These are phyloP conservation scores for Trissolcus japonicus DNA, from an alignment of 2,888 invertebrate genomes.

Conservation along the genomic window DNA sequence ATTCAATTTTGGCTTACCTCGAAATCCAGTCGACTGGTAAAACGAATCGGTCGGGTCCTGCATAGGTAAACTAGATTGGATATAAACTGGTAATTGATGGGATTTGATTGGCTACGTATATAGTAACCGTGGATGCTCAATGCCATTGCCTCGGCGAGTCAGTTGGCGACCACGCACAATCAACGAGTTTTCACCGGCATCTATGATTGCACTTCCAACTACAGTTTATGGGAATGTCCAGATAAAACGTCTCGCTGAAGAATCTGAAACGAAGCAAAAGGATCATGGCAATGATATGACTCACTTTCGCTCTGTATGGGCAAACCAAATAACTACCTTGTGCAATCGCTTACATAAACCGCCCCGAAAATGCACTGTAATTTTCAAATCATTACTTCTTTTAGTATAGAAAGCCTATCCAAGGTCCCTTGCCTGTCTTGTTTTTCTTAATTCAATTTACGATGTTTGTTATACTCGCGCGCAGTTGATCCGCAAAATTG, in stretches of 20 bases:
- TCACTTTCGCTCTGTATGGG: constrained; percentile 22
- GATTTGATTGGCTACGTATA: constrained; percentile 66
- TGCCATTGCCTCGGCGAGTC: constrained; percentile 50
- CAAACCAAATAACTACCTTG: constrained; percentile 17
- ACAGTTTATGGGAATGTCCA: constrained; percentile 20
- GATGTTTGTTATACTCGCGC: constrained; percentile 1
- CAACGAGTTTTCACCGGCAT: constrained; percentile 7
- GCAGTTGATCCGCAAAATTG: too few species aligned
- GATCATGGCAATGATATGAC: constrained; percentile 1
- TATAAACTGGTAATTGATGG: constrained; percentile 67
- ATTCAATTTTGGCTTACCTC: constrained; percentile 69
- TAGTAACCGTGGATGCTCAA: constrained; percentile 23
- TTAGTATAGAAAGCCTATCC: constrained; percentile 6
- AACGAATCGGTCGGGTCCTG: constrained; percentile 53
- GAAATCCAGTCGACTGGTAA: constrained; percentile 54
- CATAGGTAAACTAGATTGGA: constrained; percentile 58
- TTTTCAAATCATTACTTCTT: constrained; percentile 31
- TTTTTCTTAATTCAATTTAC: constrained; percentile 22
- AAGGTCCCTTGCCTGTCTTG: constrained; percentile 2
- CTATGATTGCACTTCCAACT: constrained; percentile 35
- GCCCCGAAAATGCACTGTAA: constrained; percentile 36
- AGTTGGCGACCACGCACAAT: constrained; percentile 21
- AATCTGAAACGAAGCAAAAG: neutral
- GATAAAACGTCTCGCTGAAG: constrained; percentile 10
- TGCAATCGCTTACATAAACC: constrained; percentile 30